Evolutionary conservation across 2,113 vertebrate species (phyloP).

Genomic region (Aegotheles bennettii): DNA sequence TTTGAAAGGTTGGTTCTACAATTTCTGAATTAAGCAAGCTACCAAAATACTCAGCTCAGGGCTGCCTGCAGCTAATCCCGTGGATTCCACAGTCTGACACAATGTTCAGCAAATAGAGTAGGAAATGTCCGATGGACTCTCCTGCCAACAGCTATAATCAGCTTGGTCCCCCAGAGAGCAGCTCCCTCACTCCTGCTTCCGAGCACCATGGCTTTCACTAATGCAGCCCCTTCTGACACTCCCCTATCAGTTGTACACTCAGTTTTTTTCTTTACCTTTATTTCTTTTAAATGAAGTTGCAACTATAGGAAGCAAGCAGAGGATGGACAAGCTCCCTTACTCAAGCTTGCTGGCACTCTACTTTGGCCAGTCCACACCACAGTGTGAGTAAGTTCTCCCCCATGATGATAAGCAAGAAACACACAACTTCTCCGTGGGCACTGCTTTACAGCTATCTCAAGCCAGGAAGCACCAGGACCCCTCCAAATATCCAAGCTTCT

Average conservation of each 20-base stretch:
- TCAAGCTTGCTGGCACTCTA: not conserved
- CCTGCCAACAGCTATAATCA: not conserved
- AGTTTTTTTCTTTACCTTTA: too few relatives aligned
- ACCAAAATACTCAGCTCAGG: not conserved
- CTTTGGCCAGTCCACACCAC: not conserved
- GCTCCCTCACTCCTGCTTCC: not conserved
- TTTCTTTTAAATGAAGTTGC: not conserved
- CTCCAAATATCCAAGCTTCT: not conserved
- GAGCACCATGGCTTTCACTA: not conserved
- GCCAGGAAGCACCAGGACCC: not conserved
- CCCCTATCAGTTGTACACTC: fast-evolving
- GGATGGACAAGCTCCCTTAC: not conserved
- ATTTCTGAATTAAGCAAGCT: constrained; percentile 53
- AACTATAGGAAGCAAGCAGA: not conserved
- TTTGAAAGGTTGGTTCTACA: constrained; percentile 39
- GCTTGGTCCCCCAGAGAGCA: not conserved
- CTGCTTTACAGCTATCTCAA: not conserved
- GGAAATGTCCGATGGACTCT: not conserved
- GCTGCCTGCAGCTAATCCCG: not conserved
- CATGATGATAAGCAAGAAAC: not conserved
- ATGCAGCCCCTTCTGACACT: not conserved
- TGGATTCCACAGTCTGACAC: not conserved
- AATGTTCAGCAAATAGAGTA: not conserved
- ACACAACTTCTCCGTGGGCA: not conserved
- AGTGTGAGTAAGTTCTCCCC: not conserved